These are phyloP conservation scores for Ectropis crepuscularia DNA, from an alignment of 2,888 invertebrate genomes.

Conservation along the genomic window DNA sequence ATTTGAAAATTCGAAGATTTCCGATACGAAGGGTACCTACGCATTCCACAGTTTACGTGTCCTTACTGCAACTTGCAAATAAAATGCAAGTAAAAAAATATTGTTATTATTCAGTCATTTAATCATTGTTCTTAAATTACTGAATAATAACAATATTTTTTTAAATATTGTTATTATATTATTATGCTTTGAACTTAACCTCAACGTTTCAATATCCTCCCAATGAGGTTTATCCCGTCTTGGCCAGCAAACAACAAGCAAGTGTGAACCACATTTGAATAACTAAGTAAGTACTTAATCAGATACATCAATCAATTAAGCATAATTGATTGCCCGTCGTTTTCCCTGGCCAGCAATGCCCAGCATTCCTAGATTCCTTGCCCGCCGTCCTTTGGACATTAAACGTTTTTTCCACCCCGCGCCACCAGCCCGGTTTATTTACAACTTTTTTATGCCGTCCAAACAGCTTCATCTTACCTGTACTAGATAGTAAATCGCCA, in stretches of 20 bases:
- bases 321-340: conserved; percentile 47
- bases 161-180: too few species aligned
- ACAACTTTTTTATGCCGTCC: conserved; percentile 51
- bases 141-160: too few species aligned
- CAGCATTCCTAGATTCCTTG: conserved; percentile 42
- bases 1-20: too few species aligned
- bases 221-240: too few species aligned
- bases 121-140: too few species aligned
- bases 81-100: too few species aligned
- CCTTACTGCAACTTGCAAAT: too few species aligned
- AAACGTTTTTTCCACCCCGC: conserved; percentile 40
- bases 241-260: background rate
- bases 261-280: background rate
- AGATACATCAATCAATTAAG: conserved; percentile 45
- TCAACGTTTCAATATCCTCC: too few species aligned
- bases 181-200: too few species aligned
- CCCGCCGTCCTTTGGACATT: conserved; percentile 44
- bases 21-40: too few species aligned
- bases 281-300: conserved; percentile 30
- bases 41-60: too few species aligned
- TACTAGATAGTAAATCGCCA: conserved; percentile 63
- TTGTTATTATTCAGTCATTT: too few species aligned
- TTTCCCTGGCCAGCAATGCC: conserved; percentile 39
- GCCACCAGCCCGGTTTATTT: conserved; percentile 22
- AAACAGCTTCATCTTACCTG: conserved; percentile 63